These are phyloP conservation scores for Melanogrammus aeglefinus DNA, from an alignment of 2,797 vertebrate genomes.

Conservation along the genomic window DNA sequence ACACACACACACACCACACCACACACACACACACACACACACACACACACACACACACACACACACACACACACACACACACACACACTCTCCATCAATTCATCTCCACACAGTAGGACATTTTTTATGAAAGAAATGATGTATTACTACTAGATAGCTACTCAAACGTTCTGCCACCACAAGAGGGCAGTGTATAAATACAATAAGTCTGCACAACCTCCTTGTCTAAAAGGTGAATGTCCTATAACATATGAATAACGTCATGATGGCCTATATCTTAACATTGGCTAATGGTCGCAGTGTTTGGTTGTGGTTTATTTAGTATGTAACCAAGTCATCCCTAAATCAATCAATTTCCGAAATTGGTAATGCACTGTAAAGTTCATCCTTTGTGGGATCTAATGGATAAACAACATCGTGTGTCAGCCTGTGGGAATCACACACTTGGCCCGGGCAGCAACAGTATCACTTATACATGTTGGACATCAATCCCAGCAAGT, in stretches of 20 bases:
- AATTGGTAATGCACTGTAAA: background rate
- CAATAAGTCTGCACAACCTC: background rate
- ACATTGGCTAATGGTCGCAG: background rate
- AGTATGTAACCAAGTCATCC: background rate
- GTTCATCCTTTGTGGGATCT: background rate
- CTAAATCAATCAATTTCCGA: background rate
- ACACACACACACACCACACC: background rate
- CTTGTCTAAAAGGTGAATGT: background rate
- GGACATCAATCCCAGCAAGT: background rate
- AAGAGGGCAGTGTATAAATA: constrained; percentile 59
- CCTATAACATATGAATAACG: background rate
- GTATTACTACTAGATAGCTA: constrained; percentile 9
- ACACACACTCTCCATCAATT: background rate
- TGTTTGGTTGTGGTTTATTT: background rate
- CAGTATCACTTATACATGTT: background rate
- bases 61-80: background rate
- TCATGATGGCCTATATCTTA: background rate
- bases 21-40: background rate
- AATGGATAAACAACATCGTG: background rate
- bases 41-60: no score
- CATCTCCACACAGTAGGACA: background rate
- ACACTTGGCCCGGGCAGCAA: background rate
- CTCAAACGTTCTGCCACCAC: constrained; percentile 45
- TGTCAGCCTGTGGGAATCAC: background rate
- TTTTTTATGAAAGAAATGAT: background rate